Evolutionary conservation across 2,113 vertebrate genomes (phyloP).

Genomic region (Bettongia penicillata): DNA sequence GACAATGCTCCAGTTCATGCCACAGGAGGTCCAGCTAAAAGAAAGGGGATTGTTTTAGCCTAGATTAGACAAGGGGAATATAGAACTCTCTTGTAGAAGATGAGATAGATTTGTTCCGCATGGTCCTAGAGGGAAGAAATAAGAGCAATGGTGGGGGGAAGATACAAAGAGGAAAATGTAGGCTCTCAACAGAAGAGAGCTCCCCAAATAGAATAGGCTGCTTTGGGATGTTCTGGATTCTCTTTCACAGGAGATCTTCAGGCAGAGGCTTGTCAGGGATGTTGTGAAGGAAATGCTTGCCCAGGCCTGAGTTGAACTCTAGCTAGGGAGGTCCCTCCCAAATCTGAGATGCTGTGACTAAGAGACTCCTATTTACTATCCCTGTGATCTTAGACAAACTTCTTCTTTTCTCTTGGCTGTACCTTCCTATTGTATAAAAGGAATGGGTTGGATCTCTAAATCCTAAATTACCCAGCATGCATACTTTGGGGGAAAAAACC

Average conservation of each 20-base stretch:
- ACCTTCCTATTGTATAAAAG: not conserved
- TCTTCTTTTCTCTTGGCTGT: not conserved
- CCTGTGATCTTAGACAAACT: not conserved
- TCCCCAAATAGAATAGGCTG: not conserved
- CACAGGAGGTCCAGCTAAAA: not conserved
- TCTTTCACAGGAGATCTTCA: not conserved
- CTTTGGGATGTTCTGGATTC: not conserved
- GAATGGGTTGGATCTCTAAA: not conserved
- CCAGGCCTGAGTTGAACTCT: not conserved
- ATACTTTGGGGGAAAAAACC: not conserved
- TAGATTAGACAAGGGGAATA: not conserved
- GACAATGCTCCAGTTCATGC: not conserved
- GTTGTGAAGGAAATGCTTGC: not conserved
- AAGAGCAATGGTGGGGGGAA: not conserved
- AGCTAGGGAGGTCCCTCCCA: not conserved
- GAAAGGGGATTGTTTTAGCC: not conserved
- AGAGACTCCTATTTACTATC: not conserved
- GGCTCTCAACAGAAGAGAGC: not conserved
- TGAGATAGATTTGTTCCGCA: not conserved
- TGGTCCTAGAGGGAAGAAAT: not conserved
- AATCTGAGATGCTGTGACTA: not conserved
- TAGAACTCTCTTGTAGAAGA: not conserved
- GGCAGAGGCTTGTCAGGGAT: not conserved
- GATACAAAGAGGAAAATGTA: too few species aligned
- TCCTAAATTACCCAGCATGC: not conserved